Evolutionary conservation across 1,140 invertebrate genomes (phyloP).

Genomic region (Cherax quadricarinatus): DNA sequence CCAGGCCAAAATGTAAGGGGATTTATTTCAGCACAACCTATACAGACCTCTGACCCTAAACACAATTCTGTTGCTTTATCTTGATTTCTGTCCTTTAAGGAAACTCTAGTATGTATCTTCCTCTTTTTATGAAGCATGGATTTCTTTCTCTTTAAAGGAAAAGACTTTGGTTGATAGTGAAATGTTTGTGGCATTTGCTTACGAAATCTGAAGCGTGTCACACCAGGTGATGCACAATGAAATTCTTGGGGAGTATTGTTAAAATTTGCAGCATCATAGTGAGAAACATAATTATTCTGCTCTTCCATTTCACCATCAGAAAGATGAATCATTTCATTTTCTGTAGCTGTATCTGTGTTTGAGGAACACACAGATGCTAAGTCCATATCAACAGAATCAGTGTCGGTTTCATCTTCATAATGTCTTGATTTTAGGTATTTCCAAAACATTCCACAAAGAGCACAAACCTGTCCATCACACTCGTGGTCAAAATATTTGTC

Average conservation of each 20-base stretch:
- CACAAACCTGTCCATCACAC: constrained; percentile 53
- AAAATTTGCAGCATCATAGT: background rate
- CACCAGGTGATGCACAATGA: background rate
- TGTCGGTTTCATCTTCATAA: constrained; percentile 23
- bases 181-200: background rate
- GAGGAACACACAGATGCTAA: constrained; percentile 36
- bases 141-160: constrained; percentile 4
- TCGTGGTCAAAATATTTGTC: constrained; percentile 47
- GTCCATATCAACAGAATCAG: constrained; percentile 51
- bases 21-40: background rate
- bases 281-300: background rate
- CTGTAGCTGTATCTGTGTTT: constrained; percentile 30
- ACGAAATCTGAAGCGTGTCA: background rate
- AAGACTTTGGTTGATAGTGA: background rate
- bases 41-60: background rate
- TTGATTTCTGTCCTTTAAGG: background rate
- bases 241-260: background rate
- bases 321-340: background rate
- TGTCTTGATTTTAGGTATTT: constrained; percentile 17
- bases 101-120: background rate
- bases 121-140: background rate
- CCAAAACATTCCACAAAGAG: constrained; percentile 52
- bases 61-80: background rate
- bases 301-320: constrained; percentile 32
- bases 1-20: background rate